These are phyloP conservation scores for Tetramorium parvispinum DNA, from an alignment of 1,140 invertebrate genomes.

Conservation along the genomic window DNA sequence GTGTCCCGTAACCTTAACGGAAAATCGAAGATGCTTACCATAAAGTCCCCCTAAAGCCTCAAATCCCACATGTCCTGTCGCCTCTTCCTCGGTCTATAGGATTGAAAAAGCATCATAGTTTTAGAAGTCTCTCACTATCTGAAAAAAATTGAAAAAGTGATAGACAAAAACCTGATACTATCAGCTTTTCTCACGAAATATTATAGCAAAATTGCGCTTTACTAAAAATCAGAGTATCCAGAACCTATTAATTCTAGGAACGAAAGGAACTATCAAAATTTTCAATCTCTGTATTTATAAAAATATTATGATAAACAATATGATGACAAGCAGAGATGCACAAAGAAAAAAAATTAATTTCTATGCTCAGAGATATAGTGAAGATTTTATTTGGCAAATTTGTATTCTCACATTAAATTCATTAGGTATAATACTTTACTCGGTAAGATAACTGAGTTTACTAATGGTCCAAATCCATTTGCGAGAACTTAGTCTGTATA, in stretches of 20 bases:
- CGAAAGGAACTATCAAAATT: slow-evolving; percentile 2
- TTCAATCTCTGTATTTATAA: slow-evolving; percentile 6
- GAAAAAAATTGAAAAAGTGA: slow-evolving; percentile 9
- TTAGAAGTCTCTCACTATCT: not conserved
- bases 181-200: slow-evolving; percentile 45
- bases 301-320: slow-evolving; percentile 9
- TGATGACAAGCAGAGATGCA: not conserved
- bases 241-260: slow-evolving; percentile 55
- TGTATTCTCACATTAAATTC: not conserved
- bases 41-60: slow-evolving; percentile 78
- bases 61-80: slow-evolving; percentile 70
- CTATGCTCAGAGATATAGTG: not conserved
- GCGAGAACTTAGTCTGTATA: not conserved
- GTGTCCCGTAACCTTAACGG: slow-evolving; percentile 77
- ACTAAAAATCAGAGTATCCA: slow-evolving; percentile 1
- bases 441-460: not conserved
- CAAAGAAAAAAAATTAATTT: not conserved
- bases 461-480: slow-evolving; percentile 12
- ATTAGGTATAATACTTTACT: not conserved
- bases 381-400: slow-evolving; percentile 1
- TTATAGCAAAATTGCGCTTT: slow-evolving; percentile 41
- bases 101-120: slow-evolving; percentile 70
- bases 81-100: slow-evolving; percentile 49
- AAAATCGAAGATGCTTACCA: slow-evolving; percentile 81
- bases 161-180: not conserved